phyloP scores from a whole-genome alignment of 2,888 invertebrate species.

The Plutella xylostella region DNA sequence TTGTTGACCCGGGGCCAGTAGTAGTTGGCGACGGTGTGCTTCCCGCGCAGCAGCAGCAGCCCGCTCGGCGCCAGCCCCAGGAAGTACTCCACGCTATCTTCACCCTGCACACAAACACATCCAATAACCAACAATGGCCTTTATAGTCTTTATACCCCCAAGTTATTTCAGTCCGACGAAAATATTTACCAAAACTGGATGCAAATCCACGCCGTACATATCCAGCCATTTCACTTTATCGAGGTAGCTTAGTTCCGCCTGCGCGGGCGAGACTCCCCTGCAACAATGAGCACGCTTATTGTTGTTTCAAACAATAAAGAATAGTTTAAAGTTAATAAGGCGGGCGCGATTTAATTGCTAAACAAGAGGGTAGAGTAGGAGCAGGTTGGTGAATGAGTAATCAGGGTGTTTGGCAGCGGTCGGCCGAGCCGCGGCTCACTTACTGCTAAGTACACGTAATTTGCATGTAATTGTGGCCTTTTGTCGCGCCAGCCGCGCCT shows the following conservation, averaged over 20 bases:
- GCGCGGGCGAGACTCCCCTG: constrained; percentile 90
- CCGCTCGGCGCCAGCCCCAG: constrained; percentile 96
- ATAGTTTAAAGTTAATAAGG: too few species aligned
- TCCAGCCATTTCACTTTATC: constrained; percentile 99
- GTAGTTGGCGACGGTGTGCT: constrained; percentile 96
- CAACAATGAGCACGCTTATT: constrained; percentile 26
- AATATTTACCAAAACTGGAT: constrained; percentile 89
- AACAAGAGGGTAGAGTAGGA: not conserved
- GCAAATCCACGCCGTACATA: constrained; percentile 98
- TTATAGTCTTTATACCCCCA: too few species aligned
- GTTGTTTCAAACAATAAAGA: too few species aligned
- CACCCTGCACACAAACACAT: too few species aligned
- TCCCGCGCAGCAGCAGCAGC: constrained; percentile 92
- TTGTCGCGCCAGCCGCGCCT: constrained; percentile 42
- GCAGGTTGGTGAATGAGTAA: not conserved
- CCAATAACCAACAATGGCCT: too few species aligned
- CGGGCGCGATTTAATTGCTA: constrained; percentile 6
- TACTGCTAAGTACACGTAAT: constrained; percentile 56
- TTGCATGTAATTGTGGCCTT: constrained; percentile 65
- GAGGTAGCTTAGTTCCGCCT: constrained; percentile 94
- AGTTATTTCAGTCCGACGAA: not conserved
- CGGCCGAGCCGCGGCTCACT: constrained; percentile 25
- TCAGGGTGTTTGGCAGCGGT: not conserved
- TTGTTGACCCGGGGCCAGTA: constrained; percentile 98
- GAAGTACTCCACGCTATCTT: constrained; percentile 97